Percentiles rank a stretch among this genome's conserved stretches.
Evolutionary conservation across 2,888 invertebrate genomes (phyloP).

Genomic region (Cepaea hortensis): DNA sequence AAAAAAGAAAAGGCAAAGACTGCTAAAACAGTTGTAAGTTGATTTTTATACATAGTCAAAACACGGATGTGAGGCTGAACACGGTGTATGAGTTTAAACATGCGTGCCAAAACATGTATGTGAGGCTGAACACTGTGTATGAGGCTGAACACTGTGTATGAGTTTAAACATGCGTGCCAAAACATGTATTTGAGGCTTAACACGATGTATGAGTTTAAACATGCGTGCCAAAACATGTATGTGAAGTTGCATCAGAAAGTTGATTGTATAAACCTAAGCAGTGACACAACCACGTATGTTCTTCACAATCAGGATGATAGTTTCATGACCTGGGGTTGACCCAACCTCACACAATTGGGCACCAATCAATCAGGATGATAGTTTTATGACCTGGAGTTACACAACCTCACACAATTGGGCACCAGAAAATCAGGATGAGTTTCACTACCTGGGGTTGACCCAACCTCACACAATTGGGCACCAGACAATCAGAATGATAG

Average conservation of each 20-base stretch:
- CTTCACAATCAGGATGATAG: too few species aligned
- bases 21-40: slow-evolving; percentile 81
- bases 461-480: too few species aligned
- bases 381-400: too few species aligned
- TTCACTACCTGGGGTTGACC: too few species aligned
- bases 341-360: too few species aligned
- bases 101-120: not conserved
- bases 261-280: not conserved
- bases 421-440: too few species aligned
- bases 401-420: too few species aligned
- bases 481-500: too few species aligned
- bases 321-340: too few species aligned
- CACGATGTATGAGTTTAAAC: not conserved
- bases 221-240: not conserved
- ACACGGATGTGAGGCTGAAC: not conserved
- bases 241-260: not conserved
- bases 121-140: not conserved
- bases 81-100: not conserved
- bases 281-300: too few species aligned
- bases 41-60: not conserved
- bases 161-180: not conserved
- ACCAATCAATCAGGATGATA: too few species aligned
- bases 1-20: slow-evolving; percentile 78
- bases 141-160: not conserved
- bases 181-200: not conserved